These are phyloP conservation scores for Lethenteron reissneri DNA, from an alignment of 2,113 vertebrate genomes.

Conservation along the genomic window DNA sequence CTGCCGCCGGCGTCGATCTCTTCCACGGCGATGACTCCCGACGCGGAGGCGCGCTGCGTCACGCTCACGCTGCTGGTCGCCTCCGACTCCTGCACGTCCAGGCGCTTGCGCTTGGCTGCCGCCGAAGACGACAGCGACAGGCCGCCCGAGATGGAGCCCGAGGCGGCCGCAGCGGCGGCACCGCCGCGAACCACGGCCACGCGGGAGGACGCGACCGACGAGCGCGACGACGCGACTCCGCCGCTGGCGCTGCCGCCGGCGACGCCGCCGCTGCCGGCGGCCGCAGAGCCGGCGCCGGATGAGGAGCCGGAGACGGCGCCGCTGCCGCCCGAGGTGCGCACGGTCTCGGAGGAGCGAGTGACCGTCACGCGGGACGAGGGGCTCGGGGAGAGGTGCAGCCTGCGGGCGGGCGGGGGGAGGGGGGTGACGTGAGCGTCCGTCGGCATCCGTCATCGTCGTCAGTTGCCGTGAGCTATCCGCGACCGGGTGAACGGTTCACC, in stretches of 20 bases:
- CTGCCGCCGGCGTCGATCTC: constrained; percentile 68
- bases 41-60: constrained; percentile 52
- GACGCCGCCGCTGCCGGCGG: not conserved
- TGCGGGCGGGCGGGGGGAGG: constrained; percentile 13
- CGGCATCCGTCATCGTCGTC: too few relatives aligned
- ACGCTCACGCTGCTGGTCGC: constrained; percentile 63
- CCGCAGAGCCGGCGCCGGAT: not conserved
- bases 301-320: not conserved
- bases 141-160: not conserved
- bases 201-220: too few relatives aligned
- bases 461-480: too few relatives aligned
- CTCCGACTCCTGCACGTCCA: constrained; percentile 51
- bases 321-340: not conserved
- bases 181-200: too few relatives aligned
- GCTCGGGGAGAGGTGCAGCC: constrained; percentile 47
- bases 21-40: constrained; percentile 39
- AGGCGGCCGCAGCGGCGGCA: not conserved
- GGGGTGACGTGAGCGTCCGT: too few relatives aligned
- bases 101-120: constrained; percentile 44
- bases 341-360: constrained; percentile 23
- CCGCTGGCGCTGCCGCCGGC: too few relatives aligned
- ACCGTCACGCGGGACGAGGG: constrained; percentile 49
- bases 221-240: too few relatives aligned
- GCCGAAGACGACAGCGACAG: too few relatives aligned
- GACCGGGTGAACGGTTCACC: too few relatives aligned